Conservation (phyloP, 2,797 vertebrate species). For the Sandelia bainsii region DNA sequence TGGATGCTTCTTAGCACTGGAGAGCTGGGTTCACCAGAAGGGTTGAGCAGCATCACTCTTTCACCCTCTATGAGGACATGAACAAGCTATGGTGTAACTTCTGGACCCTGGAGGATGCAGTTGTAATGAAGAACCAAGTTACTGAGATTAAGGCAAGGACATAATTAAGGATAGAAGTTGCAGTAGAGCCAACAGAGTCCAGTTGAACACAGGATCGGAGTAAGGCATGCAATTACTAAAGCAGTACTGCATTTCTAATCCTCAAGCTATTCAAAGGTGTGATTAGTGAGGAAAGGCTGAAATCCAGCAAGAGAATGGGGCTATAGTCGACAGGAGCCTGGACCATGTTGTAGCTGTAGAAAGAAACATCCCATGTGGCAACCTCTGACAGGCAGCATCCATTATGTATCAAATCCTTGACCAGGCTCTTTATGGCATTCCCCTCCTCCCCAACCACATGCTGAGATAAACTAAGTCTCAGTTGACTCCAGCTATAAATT, state of each 20-base stretch:
- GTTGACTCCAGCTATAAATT: constrained; percentile 19
- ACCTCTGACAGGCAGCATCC: constrained; percentile 9
- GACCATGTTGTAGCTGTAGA: constrained; percentile 4
- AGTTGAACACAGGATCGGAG: not conserved
- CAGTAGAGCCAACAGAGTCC: not conserved
- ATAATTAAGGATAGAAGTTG: not conserved
- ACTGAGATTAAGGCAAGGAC: not conserved
- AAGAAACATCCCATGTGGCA: not conserved
- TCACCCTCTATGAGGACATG: not conserved
- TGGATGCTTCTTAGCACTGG: not conserved
- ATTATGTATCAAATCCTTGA: constrained; percentile 36
- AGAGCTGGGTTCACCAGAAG: not conserved
- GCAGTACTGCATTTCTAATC: constrained; percentile 17
- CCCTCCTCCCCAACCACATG: not conserved
- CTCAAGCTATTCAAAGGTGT: constrained; percentile 6
- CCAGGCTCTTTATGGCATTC: constrained; percentile 19
- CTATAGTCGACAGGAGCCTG: not conserved
- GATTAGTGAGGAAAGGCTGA: constrained; percentile 3
- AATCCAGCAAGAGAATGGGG: not conserved
- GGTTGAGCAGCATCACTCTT: not conserved
- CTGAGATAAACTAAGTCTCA: not conserved
- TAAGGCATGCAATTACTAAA: constrained; percentile 11
- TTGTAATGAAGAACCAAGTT: not conserved
- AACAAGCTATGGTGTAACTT: not conserved
- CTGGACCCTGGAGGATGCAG: not conserved